Conservation (phyloP, 2,113 vertebrate species). For the Dasyornis broadbenti region DNA sequence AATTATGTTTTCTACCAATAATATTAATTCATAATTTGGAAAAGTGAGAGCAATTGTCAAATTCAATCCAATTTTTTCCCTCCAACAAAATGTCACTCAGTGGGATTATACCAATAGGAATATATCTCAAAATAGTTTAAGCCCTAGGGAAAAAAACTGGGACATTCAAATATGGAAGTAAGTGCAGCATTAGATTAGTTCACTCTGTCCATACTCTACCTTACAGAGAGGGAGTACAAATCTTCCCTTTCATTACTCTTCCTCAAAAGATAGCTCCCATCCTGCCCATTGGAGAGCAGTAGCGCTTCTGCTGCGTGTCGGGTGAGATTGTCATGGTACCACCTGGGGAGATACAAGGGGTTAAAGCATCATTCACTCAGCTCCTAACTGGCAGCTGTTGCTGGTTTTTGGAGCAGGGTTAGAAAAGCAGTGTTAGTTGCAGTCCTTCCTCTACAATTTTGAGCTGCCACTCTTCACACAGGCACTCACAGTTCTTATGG, state of each 20-base stretch:
- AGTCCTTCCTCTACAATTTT: not conserved
- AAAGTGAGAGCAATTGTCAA: not conserved
- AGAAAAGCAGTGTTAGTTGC: not conserved
- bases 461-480: not conserved
- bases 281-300: conserved; percentile 88
- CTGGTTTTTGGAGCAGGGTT: not conserved
- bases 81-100: not conserved
- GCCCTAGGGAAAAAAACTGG: not conserved
- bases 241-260: conserved; percentile 81
- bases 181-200: not conserved
- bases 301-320: conserved; percentile 90
- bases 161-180: not conserved
- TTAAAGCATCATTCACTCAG: not conserved
- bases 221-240: conserved; percentile 88
- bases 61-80: not conserved
- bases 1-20: not conserved
- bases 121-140: not conserved
- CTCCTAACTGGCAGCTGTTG: not conserved
- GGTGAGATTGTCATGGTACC: conserved; percentile 88
- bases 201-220: conserved; percentile 66
- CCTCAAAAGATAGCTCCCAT: conserved; percentile 92
- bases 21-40: not conserved
- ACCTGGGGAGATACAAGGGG: conserved; percentile 70
- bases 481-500: not conserved
- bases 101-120: not conserved